Evolutionary conservation across 2,888 invertebrate genomes (phyloP).

Genomic region (Heliconius ismenius): DNA sequence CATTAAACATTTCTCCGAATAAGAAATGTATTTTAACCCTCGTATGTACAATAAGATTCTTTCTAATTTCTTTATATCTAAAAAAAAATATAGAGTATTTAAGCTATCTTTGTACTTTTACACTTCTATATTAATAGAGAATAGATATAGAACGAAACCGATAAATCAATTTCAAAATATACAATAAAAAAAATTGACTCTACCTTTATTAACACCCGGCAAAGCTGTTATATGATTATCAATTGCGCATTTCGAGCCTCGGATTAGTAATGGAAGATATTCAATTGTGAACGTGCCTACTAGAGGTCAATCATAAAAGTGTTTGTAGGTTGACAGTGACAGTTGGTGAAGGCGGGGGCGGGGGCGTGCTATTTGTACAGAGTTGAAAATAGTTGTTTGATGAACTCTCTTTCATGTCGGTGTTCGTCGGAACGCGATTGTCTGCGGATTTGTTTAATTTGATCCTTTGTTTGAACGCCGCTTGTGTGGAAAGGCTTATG

Average conservation of each 20-base stretch:
- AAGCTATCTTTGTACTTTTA: too few species aligned
- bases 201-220: slow-evolving; percentile 60
- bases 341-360: slow-evolving; percentile 60
- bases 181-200: slow-evolving; percentile 37
- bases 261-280: slow-evolving; percentile 61
- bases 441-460: slow-evolving; percentile 80
- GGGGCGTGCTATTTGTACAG: slow-evolving; percentile 62
- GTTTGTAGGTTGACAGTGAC: slow-evolving; percentile 71
- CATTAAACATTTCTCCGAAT: not conserved
- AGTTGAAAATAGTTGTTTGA: slow-evolving; percentile 74
- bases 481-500: slow-evolving; percentile 75
- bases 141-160: not conserved
- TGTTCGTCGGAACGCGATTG: slow-evolving; percentile 71
- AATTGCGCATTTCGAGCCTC: slow-evolving; percentile 72
- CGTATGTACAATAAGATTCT: not conserved
- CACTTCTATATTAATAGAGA: not conserved
- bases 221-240: slow-evolving; percentile 60
- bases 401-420: slow-evolving; percentile 80
- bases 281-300: slow-evolving; percentile 37
- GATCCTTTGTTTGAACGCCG: slow-evolving; percentile 77
- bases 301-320: slow-evolving; percentile 72
- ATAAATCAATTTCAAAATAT: not conserved
- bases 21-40: not conserved
- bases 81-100: not conserved
- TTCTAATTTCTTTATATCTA: not conserved